A percentile compares a stretch with the other conserved stretches of the same genome.
phyloP scores from a whole-genome alignment of 2,888 invertebrate species.

The Lingula anatina region DNA sequence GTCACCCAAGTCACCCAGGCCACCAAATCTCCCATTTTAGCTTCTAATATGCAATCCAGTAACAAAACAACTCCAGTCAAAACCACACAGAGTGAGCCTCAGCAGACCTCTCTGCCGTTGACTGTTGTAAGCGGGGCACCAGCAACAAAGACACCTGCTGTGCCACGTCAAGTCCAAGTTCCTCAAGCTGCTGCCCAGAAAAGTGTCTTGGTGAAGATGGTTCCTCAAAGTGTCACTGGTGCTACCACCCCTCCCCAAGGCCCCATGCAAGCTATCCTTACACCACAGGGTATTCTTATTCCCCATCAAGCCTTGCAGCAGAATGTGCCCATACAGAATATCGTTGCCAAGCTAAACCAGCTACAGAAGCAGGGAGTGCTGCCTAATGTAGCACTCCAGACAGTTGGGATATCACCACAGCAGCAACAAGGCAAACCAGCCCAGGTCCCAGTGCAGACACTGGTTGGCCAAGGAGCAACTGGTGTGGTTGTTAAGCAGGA shows the following conservation, averaged over 20 bases:
- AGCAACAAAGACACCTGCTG: neutral
- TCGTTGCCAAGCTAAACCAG: too few species aligned
- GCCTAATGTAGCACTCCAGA: too few species aligned
- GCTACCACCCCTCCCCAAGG: slow-evolving; percentile 20
- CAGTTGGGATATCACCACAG: too few species aligned
- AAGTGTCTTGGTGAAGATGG: slow-evolving; percentile 20
- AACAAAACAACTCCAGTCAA: slow-evolving; percentile 14
- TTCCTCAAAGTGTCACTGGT: slow-evolving; percentile 19
- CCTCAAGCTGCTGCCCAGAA: slow-evolving; percentile 13
- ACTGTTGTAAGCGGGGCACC: neutral
- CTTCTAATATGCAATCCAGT: slow-evolving; percentile 6
- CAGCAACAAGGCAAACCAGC: too few species aligned
- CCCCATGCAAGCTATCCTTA: slow-evolving; percentile 23
- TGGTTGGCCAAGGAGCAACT: too few species aligned
- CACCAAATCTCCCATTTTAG: slow-evolving; percentile 42
- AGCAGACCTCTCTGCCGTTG: neutral
- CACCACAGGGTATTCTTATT: slow-evolving; percentile 23
- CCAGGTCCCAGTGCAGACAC: too few species aligned
- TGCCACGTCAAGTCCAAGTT: too few species aligned
- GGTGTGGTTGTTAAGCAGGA: too few species aligned
- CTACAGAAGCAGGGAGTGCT: too few species aligned
- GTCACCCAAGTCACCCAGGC: slow-evolving; percentile 40
- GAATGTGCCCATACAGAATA: too few species aligned
- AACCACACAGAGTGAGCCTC: neutral
- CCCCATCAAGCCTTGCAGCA: too few species aligned